Evolutionary conservation across 2,888 invertebrate genomes (phyloP).

Genomic region (Dromius quadrimaculatus): DNA sequence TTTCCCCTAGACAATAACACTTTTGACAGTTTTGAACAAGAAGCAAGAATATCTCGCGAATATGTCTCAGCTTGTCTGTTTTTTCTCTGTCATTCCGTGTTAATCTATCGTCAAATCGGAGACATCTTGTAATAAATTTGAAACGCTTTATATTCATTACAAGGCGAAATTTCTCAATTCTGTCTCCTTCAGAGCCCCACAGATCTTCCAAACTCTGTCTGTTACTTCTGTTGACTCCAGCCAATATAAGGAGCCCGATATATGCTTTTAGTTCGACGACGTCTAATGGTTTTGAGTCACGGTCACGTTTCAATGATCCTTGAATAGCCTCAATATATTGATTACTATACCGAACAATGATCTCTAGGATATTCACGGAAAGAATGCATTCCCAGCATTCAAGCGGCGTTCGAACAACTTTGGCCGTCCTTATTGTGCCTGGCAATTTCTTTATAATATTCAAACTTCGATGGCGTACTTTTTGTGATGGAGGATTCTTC

Average conservation of each 20-base stretch:
- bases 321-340: neutral
- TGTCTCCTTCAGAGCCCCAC: neutral
- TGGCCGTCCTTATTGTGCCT: no score
- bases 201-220: conserved; percentile 54
- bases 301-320: neutral
- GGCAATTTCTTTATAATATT: no score
- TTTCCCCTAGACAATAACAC: neutral
- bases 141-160: neutral
- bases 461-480: no score
- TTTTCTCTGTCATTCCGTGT: neutral
- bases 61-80: neutral
- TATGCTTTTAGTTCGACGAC: no score
- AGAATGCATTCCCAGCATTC: no score
- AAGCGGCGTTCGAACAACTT: no score
- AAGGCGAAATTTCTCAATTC: conserved; percentile 3
- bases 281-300: neutral
- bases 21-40: neutral
- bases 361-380: no score
- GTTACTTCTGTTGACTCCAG: conserved; percentile 56
- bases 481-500: no score
- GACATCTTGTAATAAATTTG: neutral
- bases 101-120: neutral
- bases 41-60: neutral
- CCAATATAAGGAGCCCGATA: no score
- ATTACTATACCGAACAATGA: no score